A percentile compares a stretch with the other conserved stretches of the same genome.
These are phyloP conservation scores for Anguilla japonica DNA, from an alignment of 2,113 vertebrate genomes.

Conservation along the genomic window DNA sequence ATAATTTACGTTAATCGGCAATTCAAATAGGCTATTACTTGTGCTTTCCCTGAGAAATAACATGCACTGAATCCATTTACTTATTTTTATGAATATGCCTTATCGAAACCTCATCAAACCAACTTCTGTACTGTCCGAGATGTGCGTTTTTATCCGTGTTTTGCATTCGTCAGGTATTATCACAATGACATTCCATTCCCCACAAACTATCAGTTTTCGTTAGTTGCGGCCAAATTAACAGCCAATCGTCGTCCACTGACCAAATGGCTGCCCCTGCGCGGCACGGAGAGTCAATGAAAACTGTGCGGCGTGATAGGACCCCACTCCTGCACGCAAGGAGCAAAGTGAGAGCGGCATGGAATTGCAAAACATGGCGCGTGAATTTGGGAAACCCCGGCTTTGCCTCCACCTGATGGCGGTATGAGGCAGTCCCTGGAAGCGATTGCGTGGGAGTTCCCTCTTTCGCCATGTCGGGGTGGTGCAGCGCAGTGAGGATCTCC, in stretches of 20 bases:
- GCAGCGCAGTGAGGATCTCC: slow-evolving; percentile 60
- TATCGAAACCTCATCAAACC: background rate
- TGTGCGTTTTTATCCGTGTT: background rate
- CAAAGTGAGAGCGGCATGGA: slow-evolving; percentile 18
- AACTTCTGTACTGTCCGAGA: background rate
- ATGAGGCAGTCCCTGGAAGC: slow-evolving; percentile 55
- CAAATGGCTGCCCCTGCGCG: background rate
- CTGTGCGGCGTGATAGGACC: background rate
- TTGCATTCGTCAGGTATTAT: slow-evolving; percentile 1
- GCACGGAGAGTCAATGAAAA: slow-evolving; percentile 5
- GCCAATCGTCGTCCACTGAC: background rate
- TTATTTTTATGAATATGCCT: background rate
- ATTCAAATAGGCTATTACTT: background rate
- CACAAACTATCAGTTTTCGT: background rate
- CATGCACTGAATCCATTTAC: background rate
- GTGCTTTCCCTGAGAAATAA: background rate
- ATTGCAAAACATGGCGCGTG: slow-evolving; percentile 31
- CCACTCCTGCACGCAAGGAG: slow-evolving; percentile 1
- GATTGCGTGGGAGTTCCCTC: slow-evolving; percentile 73
- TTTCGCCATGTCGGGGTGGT: slow-evolving; percentile 75
- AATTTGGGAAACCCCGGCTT: slow-evolving; percentile 57
- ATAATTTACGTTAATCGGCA: too few species aligned
- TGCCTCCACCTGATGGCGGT: slow-evolving; percentile 75
- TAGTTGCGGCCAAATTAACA: background rate
- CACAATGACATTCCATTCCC: background rate